phyloP scores from a whole-genome alignment of 2,888 invertebrate species.

The Eupithecia vulgata region DNA sequence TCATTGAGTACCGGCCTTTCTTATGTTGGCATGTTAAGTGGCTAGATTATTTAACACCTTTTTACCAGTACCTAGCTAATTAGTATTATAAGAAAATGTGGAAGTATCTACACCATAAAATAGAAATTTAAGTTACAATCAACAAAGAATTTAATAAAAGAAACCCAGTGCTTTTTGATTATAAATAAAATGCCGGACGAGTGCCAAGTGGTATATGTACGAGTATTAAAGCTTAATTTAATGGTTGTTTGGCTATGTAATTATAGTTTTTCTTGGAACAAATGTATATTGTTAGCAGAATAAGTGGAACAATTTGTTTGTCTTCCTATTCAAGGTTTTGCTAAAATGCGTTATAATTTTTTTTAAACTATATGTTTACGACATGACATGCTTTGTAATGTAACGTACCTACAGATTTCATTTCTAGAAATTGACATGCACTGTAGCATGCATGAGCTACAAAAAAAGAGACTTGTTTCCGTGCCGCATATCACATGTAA shows the following conservation, averaged over 20 bases:
- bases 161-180: not conserved
- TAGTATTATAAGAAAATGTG: not conserved
- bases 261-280: constrained; percentile 49
- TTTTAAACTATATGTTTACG: too few relatives aligned
- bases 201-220: constrained; percentile 41
- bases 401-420: not conserved
- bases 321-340: not conserved
- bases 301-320: constrained; percentile 34
- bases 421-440: not conserved
- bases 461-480: not conserved
- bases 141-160: not conserved
- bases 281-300: constrained; percentile 7
- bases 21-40: not conserved
- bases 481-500: not conserved
- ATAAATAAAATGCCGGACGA: constrained; percentile 40
- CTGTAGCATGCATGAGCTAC: too few relatives aligned
- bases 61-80: not conserved
- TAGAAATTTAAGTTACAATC: not conserved
- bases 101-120: not conserved
- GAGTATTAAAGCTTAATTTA: constrained; percentile 41
- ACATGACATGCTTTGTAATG: not conserved
- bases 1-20: not conserved
- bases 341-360: not conserved
- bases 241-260: constrained; percentile 52
- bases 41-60: not conserved